A percentile compares a stretch with the other conserved stretches of the same genome.
Conservation (phyloP, 2,888 invertebrate species). For the Polyommatus icarus region DNA sequence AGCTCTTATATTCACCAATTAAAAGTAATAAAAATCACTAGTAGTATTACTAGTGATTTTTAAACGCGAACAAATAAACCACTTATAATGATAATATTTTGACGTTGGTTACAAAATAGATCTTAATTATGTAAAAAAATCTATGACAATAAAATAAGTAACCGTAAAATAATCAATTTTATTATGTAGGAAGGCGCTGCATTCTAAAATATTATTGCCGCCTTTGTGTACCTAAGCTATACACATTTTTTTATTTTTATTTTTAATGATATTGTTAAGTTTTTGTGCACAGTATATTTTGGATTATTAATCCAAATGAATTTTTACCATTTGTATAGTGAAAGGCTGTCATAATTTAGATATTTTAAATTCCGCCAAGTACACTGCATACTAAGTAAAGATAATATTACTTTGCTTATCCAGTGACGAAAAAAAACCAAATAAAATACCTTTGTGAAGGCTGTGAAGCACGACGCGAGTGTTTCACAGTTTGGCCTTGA, state of each 20-base stretch:
- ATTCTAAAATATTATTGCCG: not conserved
- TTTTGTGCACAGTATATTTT: too few relatives aligned
- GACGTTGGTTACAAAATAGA: too few relatives aligned
- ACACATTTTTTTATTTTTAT: too few relatives aligned
- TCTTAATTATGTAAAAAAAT: too few relatives aligned
- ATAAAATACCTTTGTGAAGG: not conserved
- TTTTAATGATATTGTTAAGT: too few relatives aligned
- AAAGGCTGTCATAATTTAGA: not conserved
- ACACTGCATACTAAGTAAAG: not conserved
- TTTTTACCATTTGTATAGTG: not conserved
- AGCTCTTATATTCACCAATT: too few relatives aligned
- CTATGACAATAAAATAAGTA: too few relatives aligned
- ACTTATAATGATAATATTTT: too few relatives aligned
- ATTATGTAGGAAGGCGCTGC: not conserved
- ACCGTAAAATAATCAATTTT: not conserved
- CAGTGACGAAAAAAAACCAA: not conserved
- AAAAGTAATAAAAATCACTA: too few relatives aligned
- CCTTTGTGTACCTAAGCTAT: too few relatives aligned
- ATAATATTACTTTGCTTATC: slow-evolving; percentile 2
- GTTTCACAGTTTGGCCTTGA: not conserved
- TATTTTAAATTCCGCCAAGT: not conserved
- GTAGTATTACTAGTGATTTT: too few relatives aligned
- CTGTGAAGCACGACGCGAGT: not conserved
- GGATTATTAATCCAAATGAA: not conserved
- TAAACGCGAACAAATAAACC: too few relatives aligned